phyloP scores from a whole-genome alignment of 2,113 vertebrate species.

The Pachyramphus minor region DNA sequence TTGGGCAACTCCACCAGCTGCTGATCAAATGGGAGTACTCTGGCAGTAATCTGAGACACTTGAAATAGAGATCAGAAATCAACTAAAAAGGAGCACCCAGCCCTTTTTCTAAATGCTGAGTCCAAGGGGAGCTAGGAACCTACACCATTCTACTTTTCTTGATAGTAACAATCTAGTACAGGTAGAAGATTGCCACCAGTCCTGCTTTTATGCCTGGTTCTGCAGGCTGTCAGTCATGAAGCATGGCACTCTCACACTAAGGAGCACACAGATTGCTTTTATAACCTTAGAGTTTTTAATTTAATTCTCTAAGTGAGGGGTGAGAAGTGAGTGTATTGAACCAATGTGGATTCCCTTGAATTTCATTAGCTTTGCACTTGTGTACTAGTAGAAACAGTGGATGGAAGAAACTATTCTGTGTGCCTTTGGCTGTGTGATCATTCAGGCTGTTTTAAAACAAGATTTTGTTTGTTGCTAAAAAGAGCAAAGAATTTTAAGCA shows the following conservation, averaged over 20 bases:
- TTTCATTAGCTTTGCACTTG: neutral
- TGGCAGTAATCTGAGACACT: neutral
- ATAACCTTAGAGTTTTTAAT: neutral
- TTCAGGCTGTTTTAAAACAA: neutral
- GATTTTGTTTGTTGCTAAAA: neutral
- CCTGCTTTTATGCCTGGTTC: neutral
- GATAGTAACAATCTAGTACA: neutral
- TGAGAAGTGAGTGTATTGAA: neutral
- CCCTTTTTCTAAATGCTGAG: neutral
- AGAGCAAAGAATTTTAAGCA: neutral
- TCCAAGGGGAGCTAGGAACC: neutral
- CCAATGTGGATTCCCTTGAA: neutral
- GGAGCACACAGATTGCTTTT: neutral
- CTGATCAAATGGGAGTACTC: rapidly evolving
- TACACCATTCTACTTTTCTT: neutral
- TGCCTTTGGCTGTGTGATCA: rapidly evolving
- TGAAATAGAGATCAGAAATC: neutral
- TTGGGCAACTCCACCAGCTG: neutral
- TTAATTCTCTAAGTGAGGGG: neutral
- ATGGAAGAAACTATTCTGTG: neutral
- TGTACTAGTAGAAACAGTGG: rapidly evolving
- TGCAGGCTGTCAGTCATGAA: neutral
- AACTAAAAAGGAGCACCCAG: neutral
- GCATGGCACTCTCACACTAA: rapidly evolving
- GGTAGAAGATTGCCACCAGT: neutral